Conservation (phyloP, 2,888 invertebrate species). For the Digitonthophagus gazella region DNA sequence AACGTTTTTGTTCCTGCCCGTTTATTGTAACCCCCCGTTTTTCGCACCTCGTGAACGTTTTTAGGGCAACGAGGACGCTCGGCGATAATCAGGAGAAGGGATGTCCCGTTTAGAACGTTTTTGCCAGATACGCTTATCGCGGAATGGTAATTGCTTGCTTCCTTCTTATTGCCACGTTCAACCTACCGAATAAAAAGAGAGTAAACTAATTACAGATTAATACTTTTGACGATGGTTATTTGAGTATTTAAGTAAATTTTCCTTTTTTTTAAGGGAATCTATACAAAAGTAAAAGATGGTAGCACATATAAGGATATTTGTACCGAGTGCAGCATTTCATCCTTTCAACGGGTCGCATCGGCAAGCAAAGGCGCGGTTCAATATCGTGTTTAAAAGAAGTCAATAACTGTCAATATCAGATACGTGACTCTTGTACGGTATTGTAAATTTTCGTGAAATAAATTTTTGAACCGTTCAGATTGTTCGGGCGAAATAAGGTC, state of each 20-base stretch:
- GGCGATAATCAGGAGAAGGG: not conserved
- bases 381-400: slow-evolving; percentile 10
- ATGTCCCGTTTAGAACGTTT: not conserved
- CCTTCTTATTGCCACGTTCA: not conserved
- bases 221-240: too few species aligned
- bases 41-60: not conserved
- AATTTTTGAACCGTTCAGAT: slow-evolving; percentile 9
- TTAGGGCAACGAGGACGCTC: not conserved
- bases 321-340: too few species aligned
- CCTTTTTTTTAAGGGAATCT: too few species aligned
- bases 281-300: too few species aligned
- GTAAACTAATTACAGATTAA: not conserved
- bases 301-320: too few species aligned
- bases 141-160: not conserved
- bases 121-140: not conserved
- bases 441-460: slow-evolving; percentile 14
- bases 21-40: not conserved
- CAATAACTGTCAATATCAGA: slow-evolving; percentile 8
- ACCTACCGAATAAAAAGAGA: not conserved
- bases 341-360: not conserved
- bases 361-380: not conserved
- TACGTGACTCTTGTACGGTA: slow-evolving; percentile 12
- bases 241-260: too few species aligned
- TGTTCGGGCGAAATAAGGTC: slow-evolving; percentile 4
- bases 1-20: not conserved